A percentile compares a stretch with the other conserved stretches of the same genome.
phyloP scores from a whole-genome alignment of 2,797 vertebrate species.

The Peromyscus eremicus region DNA sequence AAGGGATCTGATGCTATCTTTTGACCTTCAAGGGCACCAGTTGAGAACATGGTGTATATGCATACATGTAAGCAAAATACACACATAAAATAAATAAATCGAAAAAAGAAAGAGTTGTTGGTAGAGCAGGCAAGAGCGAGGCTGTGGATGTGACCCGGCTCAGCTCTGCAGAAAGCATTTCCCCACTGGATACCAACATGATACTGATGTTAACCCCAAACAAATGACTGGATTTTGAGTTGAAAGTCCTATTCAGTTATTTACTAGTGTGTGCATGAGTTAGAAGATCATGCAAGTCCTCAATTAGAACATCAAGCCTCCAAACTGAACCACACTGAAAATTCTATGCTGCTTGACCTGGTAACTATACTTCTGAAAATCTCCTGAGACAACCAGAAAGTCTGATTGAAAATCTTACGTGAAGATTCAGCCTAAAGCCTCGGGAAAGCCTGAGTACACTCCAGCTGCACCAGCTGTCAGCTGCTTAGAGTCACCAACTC shows the following conservation, averaged over 20 bases:
- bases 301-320: not conserved
- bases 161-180: not conserved
- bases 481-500: not conserved
- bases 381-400: not conserved
- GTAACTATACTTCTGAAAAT: not conserved
- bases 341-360: no score
- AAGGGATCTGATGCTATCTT: not conserved
- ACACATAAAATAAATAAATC: not conserved
- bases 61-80: not conserved
- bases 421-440: no score
- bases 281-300: not conserved
- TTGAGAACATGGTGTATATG: not conserved
- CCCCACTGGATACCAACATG: not conserved
- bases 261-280: not conserved
- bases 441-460: no score
- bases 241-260: not conserved
- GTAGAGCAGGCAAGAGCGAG: not conserved
- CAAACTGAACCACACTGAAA: not conserved
- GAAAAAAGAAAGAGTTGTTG: not conserved
- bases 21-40: not conserved
- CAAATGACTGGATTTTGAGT: not conserved
- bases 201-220: not conserved
- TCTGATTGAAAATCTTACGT: not conserved
- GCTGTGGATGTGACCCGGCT: not conserved
- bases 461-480: not conserved